Conservation (phyloP, 2,888 invertebrate species). For the Sinodicranocentrus sp. region DNA sequence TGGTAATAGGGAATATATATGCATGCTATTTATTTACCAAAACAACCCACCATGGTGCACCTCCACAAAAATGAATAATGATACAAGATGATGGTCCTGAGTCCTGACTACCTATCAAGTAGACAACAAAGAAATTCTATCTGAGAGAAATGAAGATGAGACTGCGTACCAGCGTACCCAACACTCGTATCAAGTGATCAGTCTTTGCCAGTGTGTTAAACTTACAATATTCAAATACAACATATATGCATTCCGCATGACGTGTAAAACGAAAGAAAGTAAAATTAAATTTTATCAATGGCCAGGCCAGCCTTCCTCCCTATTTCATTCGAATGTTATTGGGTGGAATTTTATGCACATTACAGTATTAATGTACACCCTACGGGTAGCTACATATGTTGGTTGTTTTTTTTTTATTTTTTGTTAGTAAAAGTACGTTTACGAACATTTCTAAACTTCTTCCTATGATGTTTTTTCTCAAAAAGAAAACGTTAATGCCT, state of each 20-base stretch:
- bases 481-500: conserved; percentile 25
- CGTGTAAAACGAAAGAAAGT: conserved; percentile 42
- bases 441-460: too few species aligned
- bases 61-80: conserved; percentile 25
- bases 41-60: conserved; percentile 7
- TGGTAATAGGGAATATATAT: background rate
- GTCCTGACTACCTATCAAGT: conserved; percentile 6
- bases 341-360: too few species aligned
- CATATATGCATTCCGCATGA: conserved; percentile 23
- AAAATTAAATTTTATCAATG: conserved; percentile 52
- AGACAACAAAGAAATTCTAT: background rate
- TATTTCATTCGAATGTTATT: background rate
- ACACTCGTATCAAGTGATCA: too few species aligned
- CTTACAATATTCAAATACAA: background rate
- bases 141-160: background rate
- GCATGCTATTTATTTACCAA: conserved; percentile 30
- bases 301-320: background rate
- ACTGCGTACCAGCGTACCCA: background rate
- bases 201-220: background rate
- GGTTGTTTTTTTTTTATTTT: too few species aligned
- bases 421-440: too few species aligned
- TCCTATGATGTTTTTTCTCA: too few species aligned
- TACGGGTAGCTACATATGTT: too few species aligned
- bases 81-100: conserved; percentile 21
- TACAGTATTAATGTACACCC: too few species aligned